Base-by-base conservation (phyloP, 2,113 vertebrate genomes). In the Chloebia gouldiae region DNA sequence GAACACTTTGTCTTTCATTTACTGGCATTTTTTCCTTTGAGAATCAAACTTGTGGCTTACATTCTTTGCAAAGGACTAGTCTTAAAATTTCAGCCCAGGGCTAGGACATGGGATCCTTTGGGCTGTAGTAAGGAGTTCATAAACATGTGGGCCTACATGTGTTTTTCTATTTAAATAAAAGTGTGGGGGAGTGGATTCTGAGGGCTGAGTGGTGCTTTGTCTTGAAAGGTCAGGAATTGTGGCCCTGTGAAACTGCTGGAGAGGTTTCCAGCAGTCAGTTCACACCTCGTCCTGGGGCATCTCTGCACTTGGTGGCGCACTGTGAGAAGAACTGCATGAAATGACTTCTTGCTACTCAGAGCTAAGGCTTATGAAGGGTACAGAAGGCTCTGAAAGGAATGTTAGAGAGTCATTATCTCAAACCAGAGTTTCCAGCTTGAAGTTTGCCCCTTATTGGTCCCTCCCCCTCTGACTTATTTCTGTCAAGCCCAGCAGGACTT, bases 1-100 rank as follows among this genome's bases (percentile, higher is more conserved):
- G 97, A 99, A 98, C 95, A 98, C 97, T 98, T 98, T 99, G 98
- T 99, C 93, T 98, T 97, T 97, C 86, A 94, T 88, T 57, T 96
- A 53, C 54, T 96, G 80, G 30, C 27, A 80, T 96, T 97, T 97
- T 69, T 93, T 78, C 53, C 57, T 92, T 96, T 95, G 63, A 66
- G 95, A 93, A 50, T 53, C 28, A 81, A 70, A 78, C 24, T 18
- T 80, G 27, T 54, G 40, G 7, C 35, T 86, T 90, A 51, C 39
- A 7, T 69, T 53, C 19, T 77, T 78, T 50, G 54, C 28, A 6
- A 59, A 81, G 57, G 37, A 42, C 45, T 61, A 12, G 35, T 23
- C 23, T 80, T 85, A 40, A 65, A 16, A 49, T 81, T 89, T 64
- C 44, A 76, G 24, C 35, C 31, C 6, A 12, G 40, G 23, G 23